Evolutionary conservation across 2,888 invertebrate genomes (phyloP).

Genomic region (Axea sp.): DNA sequence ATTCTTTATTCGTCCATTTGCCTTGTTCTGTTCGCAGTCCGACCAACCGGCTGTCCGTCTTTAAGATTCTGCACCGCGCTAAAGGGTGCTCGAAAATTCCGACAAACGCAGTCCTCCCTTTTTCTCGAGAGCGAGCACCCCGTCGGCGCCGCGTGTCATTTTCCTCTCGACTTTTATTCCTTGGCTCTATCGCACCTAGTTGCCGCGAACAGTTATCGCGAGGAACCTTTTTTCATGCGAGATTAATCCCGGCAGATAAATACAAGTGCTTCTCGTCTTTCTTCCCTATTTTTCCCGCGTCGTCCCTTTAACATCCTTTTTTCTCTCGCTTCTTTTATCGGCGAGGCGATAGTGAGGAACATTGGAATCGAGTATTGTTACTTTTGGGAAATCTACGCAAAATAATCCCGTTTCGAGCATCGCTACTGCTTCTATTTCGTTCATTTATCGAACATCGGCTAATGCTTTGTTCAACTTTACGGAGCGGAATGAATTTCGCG

Average conservation of each 20-base stretch:
- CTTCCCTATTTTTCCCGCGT: constrained; percentile 8
- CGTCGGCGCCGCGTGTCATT: not conserved
- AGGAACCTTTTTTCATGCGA: constrained; percentile 47
- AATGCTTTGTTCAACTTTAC: not conserved
- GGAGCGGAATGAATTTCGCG: too few species aligned
- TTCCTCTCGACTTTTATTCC: not conserved
- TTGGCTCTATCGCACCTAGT: constrained; percentile 7
- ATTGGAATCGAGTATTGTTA: constrained; percentile 13
- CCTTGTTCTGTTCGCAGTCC: too few species aligned
- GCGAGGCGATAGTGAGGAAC: not conserved
- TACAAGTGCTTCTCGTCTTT: constrained; percentile 10
- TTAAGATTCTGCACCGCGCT: not conserved
- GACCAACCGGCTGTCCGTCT: too few species aligned
- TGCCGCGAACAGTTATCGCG: constrained; percentile 41
- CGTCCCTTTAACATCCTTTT: constrained; percentile 1
- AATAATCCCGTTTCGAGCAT: constrained; percentile 1
- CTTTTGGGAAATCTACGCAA: constrained; percentile 14
- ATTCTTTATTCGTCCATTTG: too few species aligned
- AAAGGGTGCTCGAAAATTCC: constrained; percentile 4
- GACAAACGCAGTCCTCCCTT: not conserved
- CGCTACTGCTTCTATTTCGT: not conserved
- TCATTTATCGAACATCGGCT: not conserved
- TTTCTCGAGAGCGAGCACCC: not conserved
- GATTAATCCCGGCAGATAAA: constrained; percentile 43
- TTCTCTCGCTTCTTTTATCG: constrained; percentile 1